phyloP scores from a whole-genome alignment of 35 echinoderm and acorn worm species.

The Diadema setosum region DNA sequence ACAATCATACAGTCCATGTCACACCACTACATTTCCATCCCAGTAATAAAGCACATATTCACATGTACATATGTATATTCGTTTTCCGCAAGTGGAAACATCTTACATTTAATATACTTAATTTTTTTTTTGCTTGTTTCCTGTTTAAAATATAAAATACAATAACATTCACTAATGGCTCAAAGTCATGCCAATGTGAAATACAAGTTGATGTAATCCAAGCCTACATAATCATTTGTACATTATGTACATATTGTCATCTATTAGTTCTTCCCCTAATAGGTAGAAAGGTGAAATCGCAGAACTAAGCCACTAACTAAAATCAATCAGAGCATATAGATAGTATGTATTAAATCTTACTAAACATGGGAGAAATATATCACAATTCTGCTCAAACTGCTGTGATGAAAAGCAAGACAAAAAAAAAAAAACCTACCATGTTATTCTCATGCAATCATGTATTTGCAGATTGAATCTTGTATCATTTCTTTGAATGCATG shows the following conservation, averaged over 20 bases:
- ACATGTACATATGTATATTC: not conserved
- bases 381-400: not conserved
- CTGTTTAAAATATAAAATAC: conserved; percentile 13
- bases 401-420: not conserved
- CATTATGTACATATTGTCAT: not conserved
- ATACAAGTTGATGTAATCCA: not conserved
- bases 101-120: not conserved
- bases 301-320: not conserved
- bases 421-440: too few species aligned
- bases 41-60: too few species aligned
- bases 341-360: too few species aligned
- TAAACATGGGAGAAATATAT: not conserved
- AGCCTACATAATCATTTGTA: not conserved
- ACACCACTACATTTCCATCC: too few species aligned
- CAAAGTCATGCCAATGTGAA: too few species aligned
- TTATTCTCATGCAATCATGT: too few species aligned
- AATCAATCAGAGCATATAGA: not conserved
- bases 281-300: not conserved
- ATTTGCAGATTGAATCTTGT: too few species aligned
- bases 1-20: too few species aligned
- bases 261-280: not conserved
- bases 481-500: too few species aligned
- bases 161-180: not conserved
- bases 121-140: not conserved
- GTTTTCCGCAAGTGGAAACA: not conserved